phyloP scores from a whole-genome alignment of 1,140 invertebrate species.

The Himalopsyche phryganea region DNA sequence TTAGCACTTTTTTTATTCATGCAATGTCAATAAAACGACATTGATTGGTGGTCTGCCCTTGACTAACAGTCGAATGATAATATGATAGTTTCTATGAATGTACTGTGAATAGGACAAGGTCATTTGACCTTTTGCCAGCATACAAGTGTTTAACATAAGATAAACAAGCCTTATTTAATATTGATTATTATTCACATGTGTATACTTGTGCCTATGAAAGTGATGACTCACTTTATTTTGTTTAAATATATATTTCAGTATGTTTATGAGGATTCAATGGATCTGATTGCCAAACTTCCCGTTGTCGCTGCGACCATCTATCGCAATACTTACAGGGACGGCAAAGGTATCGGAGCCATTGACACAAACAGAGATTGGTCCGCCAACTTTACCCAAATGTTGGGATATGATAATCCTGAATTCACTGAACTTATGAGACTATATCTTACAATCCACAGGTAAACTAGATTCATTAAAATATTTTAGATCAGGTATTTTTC shows the following conservation, averaged over 20 bases:
- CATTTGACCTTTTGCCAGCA: no score
- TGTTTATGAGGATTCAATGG: slow-evolving; percentile 92
- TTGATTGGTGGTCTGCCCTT: no score
- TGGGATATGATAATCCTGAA: slow-evolving; percentile 82
- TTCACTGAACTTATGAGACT: slow-evolving; percentile 93
- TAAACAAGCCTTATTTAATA: no score
- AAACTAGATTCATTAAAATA: slow-evolving; percentile 2
- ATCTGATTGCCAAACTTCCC: slow-evolving; percentile 93
- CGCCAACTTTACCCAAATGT: slow-evolving; percentile 87
- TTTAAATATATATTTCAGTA: slow-evolving; percentile 57
- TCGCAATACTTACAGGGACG: slow-evolving; percentile 82
- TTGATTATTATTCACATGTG: no score
- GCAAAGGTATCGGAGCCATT: slow-evolving; percentile 82
- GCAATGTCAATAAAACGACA: no score
- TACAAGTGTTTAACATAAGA: no score
- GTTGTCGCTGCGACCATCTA: slow-evolving; percentile 95
- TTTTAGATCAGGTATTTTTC: neutral
- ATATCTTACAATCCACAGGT: slow-evolving; percentile 90
- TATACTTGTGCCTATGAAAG: no score
- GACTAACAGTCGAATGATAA: no score
- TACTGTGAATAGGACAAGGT: no score
- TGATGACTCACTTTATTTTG: neutral
- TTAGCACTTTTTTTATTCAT: neutral
- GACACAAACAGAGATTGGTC: slow-evolving; percentile 92
- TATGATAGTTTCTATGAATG: no score